phyloP scores from a whole-genome alignment of 2,113 vertebrate genomes.

The Sebastes fasciatus region DNA sequence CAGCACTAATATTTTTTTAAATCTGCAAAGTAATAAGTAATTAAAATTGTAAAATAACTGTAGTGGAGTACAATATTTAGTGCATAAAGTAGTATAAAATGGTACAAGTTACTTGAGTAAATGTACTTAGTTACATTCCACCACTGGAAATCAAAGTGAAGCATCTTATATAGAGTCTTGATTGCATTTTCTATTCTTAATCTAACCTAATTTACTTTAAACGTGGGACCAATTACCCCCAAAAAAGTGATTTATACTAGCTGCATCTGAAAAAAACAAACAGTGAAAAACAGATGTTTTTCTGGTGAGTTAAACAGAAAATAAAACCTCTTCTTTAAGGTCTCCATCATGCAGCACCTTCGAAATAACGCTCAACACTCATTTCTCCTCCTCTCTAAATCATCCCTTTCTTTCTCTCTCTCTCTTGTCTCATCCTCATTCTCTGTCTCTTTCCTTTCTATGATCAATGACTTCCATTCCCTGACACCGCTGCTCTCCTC shows the following conservation, averaged over 20 bases:
- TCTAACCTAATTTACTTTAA: not conserved
- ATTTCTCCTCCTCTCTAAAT: constrained; percentile 28
- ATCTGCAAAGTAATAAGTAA: not conserved
- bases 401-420: constrained; percentile 14
- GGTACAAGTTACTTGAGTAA: not conserved
- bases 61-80: not conserved
- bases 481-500: constrained; percentile 76
- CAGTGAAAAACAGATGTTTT: not conserved
- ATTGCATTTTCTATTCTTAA: not conserved
- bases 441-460: constrained; percentile 42
- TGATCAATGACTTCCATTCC: constrained; percentile 76
- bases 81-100: not conserved
- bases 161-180: not conserved
- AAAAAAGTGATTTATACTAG: not conserved
- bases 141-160: not conserved
- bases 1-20: not conserved
- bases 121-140: not conserved
- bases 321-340: not conserved
- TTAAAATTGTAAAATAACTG: not conserved
- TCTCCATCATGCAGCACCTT: constrained; percentile 35
- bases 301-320: not conserved
- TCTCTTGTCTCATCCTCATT: constrained; percentile 30
- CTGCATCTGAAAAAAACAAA: not conserved
- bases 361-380: constrained; percentile 28
- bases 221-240: not conserved